Evolutionary conservation across 2,888 invertebrate genomes (phyloP), one percentile per base, ranked within the genome.

Genomic region (Cerastis rubricosa): DNA sequence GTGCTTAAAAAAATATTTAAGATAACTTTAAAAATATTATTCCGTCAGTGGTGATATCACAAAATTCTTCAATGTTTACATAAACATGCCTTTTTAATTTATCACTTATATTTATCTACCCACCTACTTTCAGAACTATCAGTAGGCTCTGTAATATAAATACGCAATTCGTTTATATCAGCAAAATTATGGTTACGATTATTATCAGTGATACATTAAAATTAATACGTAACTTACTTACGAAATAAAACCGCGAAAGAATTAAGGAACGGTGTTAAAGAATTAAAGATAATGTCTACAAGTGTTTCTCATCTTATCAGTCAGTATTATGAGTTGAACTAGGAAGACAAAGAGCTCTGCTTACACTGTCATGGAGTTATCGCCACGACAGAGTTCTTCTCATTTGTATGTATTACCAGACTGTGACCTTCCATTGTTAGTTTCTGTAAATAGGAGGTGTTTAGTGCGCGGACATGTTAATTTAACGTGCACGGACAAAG

Each of bases 381-480:
- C 80, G 71, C 74, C 57, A 74, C 77, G 61, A 80, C 83, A 79
- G 74, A 77, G 80, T 87, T 91, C 86, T 91, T 91, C 91, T 93
- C 92, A 93, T 95, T 93, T 92, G 93, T 93, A 94, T 94, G 94
- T 93, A 91, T 90, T 89, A 87, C 88, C 89, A 85, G 89, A 86
- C 89, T 88, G 88, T 93, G 96, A 93, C 96, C 96, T 96, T 96
- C 95, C 93, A 95, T 95, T 96, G 95, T 95, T 92, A 85, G 92
- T 90, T 88, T 91, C 92, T 93, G 91, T 93, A 95, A 94, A 96
- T 94, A 95, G 92, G 90, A 90, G 91, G 90, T 91, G 94, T 93
- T 94, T 92, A 95, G 92, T 95, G 92, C 92, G 89, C 92, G 91
- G 92, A 94, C 93, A 93, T 93, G 95, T 92, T 95, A 95, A 96